Base-by-base conservation (phyloP, 2,888 invertebrate species). In the Lutraria lutraria region DNA sequence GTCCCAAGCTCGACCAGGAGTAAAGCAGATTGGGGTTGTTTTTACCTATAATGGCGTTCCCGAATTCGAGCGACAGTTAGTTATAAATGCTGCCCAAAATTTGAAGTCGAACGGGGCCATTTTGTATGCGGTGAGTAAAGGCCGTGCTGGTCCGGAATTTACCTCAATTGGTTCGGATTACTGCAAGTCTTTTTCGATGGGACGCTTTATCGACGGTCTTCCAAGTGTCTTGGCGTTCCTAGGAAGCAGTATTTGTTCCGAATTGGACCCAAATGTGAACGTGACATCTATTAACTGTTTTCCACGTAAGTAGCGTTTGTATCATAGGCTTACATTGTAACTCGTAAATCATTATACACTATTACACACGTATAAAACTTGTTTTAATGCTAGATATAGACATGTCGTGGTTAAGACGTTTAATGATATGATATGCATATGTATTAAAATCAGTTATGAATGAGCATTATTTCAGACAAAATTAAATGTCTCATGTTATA, bases 201-300 rank as follows among this genome's bases (percentile, higher is more conserved):
- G 92, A 19, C 91, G 93, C 25, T 94, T 93, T 80, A 92, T 89
- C 10, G 92, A 91, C n/a, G 93, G 93, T 15, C 89, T 94, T n/a
- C 92, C 91, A 53, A 93, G 92, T 34, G 88, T 94, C 1, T 81
- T 94, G 10, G 92, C 93, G 0, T 94, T 93, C 72, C 87, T 94
- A 8, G 94, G 94, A 13, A 93, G 93, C 88, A 94, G 94, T 83
- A 90, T 94, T 29, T 94, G 94, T 83, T 92, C 94, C 83, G 94
- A 89, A n/a, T 60, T 94, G 81, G 92, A 94, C 63, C 86, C 90
- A 16, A 60, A 34, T 19, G 90, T 92, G 15, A 93, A 93, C 85
- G 92, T 91, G 1, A 87, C 94, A 29, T 86, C 86, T 1, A 72
- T 83, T 0, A 93, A 93, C 81, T 94, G 94, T 81, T 94, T 94